phyloP scores from a whole-genome alignment of 2,888 invertebrate species.

The Scaptodrosophila latifasciaeformis region DNA sequence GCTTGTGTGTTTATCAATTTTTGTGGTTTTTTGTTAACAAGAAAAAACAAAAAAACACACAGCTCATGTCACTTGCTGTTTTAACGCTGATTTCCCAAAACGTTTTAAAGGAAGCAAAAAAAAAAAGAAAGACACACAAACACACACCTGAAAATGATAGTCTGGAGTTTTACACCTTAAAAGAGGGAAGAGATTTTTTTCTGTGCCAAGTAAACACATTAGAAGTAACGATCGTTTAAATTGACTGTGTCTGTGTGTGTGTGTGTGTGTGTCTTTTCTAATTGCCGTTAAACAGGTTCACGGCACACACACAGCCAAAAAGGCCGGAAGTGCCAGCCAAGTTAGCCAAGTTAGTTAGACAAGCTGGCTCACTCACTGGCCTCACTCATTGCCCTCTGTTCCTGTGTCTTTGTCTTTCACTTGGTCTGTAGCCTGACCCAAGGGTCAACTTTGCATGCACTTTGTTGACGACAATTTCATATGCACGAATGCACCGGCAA shows the following conservation, averaged over 20 bases:
- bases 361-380: no score
- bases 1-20: no score
- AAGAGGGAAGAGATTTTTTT: constrained; percentile 5
- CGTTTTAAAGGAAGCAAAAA: constrained; percentile 23
- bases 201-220: constrained; percentile 28
- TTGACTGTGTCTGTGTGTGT: no score
- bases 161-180: not conserved
- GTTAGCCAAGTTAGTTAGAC: no score
- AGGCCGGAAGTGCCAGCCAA: not conserved
- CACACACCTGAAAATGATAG: constrained; percentile 3
- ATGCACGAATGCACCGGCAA: constrained; percentile 58
- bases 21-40: no score
- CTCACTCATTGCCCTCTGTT: no score
- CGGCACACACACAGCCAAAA: constrained; percentile 5
- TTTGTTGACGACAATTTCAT: constrained; percentile 55
- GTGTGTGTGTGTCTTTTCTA: no score
- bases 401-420: no score
- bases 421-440: constrained; percentile 37
- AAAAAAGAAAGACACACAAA: constrained; percentile 5
- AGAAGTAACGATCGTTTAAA: no score
- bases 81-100: constrained; percentile 61
- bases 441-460: constrained; percentile 24
- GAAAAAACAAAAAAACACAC: no score
- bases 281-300: constrained; percentile 9
- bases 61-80: constrained; percentile 55